Conservation (phyloP, 2,888 invertebrate species). For the Drosophila rellima region DNA sequence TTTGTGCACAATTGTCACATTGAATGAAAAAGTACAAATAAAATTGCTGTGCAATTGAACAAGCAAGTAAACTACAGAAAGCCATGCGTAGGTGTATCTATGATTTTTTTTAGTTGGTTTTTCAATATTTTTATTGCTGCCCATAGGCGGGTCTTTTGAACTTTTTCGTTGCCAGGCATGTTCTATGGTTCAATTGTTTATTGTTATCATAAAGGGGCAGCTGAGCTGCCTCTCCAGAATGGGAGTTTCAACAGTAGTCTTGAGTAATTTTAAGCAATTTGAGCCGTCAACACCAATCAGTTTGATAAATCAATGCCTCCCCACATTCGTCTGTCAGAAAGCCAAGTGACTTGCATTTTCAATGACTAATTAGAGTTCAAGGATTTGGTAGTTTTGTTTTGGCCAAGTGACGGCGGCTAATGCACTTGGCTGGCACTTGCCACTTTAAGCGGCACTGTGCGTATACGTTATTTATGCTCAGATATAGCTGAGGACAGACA, state of each 20-base stretch:
- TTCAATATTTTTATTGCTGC: conserved; percentile 68
- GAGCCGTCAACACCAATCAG: conserved; percentile 49
- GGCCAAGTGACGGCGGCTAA: conserved; percentile 19
- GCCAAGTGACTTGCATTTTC: conserved; percentile 8
- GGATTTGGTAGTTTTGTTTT: conserved; percentile 12
- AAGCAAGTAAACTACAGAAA: conserved; percentile 17
- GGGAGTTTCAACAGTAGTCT: conserved; percentile 18
- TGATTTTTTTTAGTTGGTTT: conserved; percentile 10
- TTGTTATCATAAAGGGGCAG: conserved; percentile 60
- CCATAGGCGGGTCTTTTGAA: conserved; percentile 38
- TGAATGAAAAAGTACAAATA: conserved; percentile 59
- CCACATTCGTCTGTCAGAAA: not conserved
- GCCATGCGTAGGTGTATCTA: conserved; percentile 10
- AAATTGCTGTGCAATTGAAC: conserved; percentile 69
- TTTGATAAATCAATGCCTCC: conserved; percentile 44
- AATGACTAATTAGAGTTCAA: conserved; percentile 34
- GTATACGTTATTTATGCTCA: conserved; percentile 49
- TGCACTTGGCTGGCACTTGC: conserved; percentile 34
- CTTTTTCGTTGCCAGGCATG: conserved; percentile 62
- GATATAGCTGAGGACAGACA: conserved; percentile 33
- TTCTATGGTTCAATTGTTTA: conserved; percentile 77
- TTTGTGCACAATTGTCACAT: conserved; percentile 64
- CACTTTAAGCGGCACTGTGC: conserved; percentile 26
- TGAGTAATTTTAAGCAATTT: conserved; percentile 40
- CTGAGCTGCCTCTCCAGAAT: not conserved